A percentile compares a stretch with the other conserved stretches of the same genome.
Evolutionary conservation across 1,140 invertebrate species (phyloP).

Genomic region (Drosophila lacteicornis): DNA sequence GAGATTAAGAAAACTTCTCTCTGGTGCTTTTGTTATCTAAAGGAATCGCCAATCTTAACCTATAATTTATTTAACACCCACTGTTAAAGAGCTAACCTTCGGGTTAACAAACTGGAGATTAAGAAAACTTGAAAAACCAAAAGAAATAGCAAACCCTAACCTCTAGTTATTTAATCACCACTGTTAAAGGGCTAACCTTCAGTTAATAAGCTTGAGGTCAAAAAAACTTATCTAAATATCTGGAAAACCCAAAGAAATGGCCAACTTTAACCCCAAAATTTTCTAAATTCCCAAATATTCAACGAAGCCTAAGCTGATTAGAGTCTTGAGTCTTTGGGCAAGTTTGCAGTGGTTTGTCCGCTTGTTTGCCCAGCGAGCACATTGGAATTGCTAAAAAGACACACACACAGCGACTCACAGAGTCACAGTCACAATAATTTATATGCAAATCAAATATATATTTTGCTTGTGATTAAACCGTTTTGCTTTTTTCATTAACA

Average conservation of each 20-base stretch:
- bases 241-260: neutral
- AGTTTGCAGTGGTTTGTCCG: constrained; percentile 29
- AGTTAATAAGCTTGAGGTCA: neutral
- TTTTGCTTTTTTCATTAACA: constrained; percentile 81
- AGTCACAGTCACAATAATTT: constrained; percentile 63
- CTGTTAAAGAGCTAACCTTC: neutral
- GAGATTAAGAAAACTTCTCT: too few relatives aligned
- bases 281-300: neutral
- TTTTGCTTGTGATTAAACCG: constrained; percentile 71
- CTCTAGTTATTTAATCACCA: too few relatives aligned
- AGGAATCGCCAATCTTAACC: too few relatives aligned
- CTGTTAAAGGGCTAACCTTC: too few relatives aligned
- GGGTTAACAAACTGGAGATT: neutral
- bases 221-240: neutral
- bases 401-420: constrained; percentile 3
- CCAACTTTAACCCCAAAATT: constrained; percentile 11
- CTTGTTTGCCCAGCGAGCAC: constrained; percentile 7
- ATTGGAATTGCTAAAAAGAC: constrained; percentile 27
- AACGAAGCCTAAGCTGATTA: constrained; percentile 30
- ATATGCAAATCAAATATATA: constrained; percentile 78
- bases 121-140: too few relatives aligned
- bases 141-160: too few relatives aligned
- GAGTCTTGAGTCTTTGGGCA: constrained; percentile 37
- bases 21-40: too few relatives aligned
- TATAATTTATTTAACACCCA: too few relatives aligned